These are phyloP conservation scores for Gallinago nigripennis DNA, from an alignment of 2,797 vertebrate genomes.

Conservation along the genomic window DNA sequence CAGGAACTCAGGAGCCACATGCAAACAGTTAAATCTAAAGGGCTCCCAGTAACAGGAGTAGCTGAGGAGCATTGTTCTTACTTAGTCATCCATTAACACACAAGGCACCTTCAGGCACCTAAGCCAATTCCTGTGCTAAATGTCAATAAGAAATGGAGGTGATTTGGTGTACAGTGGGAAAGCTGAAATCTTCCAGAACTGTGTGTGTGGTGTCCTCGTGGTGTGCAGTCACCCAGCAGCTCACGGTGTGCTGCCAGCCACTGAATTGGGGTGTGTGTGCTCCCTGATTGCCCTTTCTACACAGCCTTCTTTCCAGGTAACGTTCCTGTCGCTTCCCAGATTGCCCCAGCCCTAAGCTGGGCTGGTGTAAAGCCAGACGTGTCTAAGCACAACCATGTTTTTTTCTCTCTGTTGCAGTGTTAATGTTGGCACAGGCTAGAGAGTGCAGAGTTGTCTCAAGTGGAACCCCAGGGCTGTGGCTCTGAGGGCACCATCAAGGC, in stretches of 20 bases:
- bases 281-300: background rate
- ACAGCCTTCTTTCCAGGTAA: background rate
- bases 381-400: background rate
- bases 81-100: background rate
- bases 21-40: background rate
- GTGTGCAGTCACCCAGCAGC: background rate
- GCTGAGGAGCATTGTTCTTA: background rate
- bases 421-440: background rate
- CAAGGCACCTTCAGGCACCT: background rate
- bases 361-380: background rate
- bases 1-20: background rate
- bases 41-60: background rate
- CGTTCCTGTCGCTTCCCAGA: rapidly evolving
- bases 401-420: background rate
- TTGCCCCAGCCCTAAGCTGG: background rate
- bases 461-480: background rate
- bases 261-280: background rate
- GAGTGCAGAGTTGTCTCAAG: background rate
- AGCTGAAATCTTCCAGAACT: background rate
- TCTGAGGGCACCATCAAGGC: rapidly evolving
- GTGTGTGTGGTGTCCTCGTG: background rate
- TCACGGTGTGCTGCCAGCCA: background rate
- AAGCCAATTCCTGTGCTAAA: background rate
- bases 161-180: background rate
- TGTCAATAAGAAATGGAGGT: background rate